Evolutionary conservation across 37 sponge, comb jelly and placozoan species (phyloP), one percentile per base, ranked within the genome.

Genomic region (Mnemiopsis leidyi): DNA sequence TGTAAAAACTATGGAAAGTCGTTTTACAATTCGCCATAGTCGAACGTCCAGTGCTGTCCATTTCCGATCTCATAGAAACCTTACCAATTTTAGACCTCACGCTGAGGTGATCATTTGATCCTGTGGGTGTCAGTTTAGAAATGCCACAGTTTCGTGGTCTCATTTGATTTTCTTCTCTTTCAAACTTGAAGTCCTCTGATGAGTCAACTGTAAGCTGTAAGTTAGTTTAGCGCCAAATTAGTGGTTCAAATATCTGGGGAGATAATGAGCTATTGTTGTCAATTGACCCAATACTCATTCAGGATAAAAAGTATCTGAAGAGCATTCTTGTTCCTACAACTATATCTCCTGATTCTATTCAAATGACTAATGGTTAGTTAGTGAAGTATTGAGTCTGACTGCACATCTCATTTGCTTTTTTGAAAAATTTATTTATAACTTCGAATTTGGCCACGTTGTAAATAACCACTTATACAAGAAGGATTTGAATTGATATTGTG

Each of bases 271-370:
- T n/a, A n/a, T n/a, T n/a, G n/a, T n/a, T n/a, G n/a, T n/a, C n/a
- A n/a, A n/a, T n/a, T n/a, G n/a, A n/a, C n/a, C n/a, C n/a, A n/a
- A n/a, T n/a, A n/a, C 29, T 71, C 5, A 16, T 77, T 2, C 90
- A 85, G 90, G 90, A 85, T 85, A 85, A 85, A 29, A 85, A 85
- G 90, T 85, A 85, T 85, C 29, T 85, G 25, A 85, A 85, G 90
- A 28, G 29, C 0, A 40, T 85, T 61, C 90, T 85, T 16, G 90
- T 85, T 26, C 90, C 90, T 5, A 85, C 90, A 21, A 85, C 90
- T 1, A 85, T 85, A 23, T 85, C 90, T n/a, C 90, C 90, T 25
- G 90, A 85, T 29, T 85, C 90, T n/a, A 40, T 85, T 13, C 90
- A 28, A 7, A 40, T 85, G 40, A 40, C 61, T 0, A 85, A 85